Base-by-base conservation (phyloP, 2,888 invertebrate genomes). In the Cabera pusaria region DNA sequence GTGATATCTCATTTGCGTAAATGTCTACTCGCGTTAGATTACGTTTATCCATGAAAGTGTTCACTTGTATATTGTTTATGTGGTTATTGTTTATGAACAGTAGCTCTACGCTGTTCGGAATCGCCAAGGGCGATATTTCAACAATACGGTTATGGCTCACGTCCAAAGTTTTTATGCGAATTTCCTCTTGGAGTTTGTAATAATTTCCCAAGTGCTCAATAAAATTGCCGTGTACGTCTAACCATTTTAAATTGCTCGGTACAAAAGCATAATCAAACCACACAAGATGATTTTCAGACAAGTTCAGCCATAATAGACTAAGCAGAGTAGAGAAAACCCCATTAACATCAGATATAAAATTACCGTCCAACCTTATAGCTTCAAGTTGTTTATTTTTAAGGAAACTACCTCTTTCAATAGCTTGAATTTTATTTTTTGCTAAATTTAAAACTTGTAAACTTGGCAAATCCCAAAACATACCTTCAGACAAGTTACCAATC, bases 191-290 rank as follows among this genome's bases (percentile, higher is more conserved):
- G 24, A 95, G 90, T 72, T 95, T 94, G 72, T 96, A 96, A 73
- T 97, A 97, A 83, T 97, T 97, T 21, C 94, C 96, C 56, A 97
- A 87, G 39, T 94, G 93, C 72, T 95, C 95, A 58, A 97, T 96
- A 68, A 94, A 96, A 80, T 97, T 97, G 33, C 95, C 93, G 68
- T 97, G 97, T 46, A 97, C 93, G 64, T 97, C 97, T 58, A 97
- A 85, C 96, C 96, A 96, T 78, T 96, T 95, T 19, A 97, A 90
- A 73, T 95, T 96, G 48, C 93, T 93, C 1, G 97, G 97, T 56
- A 97, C 93, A 67, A 97, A 96, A 10, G 97, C 96, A 64, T 96
- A 97, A 78, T 97, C 97, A 79, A 97, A 97, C 96, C 96, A 96
- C 25, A 95, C 94, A 63, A 97, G 90, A 79, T 96, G 96, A 84